Evolutionary conservation across 1,140 invertebrate species (phyloP).

Genomic region (Ips nitidus): DNA sequence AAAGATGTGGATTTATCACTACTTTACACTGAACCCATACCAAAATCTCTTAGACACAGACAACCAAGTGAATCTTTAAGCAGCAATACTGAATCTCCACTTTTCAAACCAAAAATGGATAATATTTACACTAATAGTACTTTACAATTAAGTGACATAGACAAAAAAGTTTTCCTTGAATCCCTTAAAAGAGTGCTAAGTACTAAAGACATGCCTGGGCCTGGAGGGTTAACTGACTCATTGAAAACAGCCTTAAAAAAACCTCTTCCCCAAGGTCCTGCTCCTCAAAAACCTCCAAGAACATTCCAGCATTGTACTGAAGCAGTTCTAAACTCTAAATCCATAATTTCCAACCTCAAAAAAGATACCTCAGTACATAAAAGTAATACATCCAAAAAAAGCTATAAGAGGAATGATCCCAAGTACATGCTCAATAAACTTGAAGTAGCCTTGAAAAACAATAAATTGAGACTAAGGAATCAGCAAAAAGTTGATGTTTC

Average conservation of each 20-base stretch:
- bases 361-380: conserved; percentile 10
- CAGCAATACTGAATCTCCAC: conserved; percentile 12
- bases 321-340: conserved; percentile 18
- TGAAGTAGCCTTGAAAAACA: conserved; percentile 58
- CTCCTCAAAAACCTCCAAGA: conserved; percentile 71
- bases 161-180: conserved; percentile 32
- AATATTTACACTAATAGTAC: conserved; percentile 43
- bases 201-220: neutral
- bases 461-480: conserved; percentile 49
- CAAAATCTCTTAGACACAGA: conserved; percentile 48
- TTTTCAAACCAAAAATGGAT: conserved; percentile 30
- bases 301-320: conserved; percentile 59
- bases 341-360: conserved; percentile 39
- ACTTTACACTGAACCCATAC: conserved; percentile 51
- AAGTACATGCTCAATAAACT: conserved; percentile 63
- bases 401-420: conserved; percentile 48
- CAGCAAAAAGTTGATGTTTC: conserved; percentile 38
- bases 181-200: conserved; percentile 22
- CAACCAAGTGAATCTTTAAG: conserved; percentile 13
- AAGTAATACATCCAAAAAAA: conserved; percentile 14
- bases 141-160: conserved; percentile 41
- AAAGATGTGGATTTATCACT: conserved; percentile 37
- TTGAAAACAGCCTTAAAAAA: conserved; percentile 63
- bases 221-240: conserved; percentile 55
- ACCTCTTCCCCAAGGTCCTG: conserved; percentile 65